phyloP scores from a whole-genome alignment of 2,888 invertebrate species.

The Hydrotaea cyrtoneurina region DNA sequence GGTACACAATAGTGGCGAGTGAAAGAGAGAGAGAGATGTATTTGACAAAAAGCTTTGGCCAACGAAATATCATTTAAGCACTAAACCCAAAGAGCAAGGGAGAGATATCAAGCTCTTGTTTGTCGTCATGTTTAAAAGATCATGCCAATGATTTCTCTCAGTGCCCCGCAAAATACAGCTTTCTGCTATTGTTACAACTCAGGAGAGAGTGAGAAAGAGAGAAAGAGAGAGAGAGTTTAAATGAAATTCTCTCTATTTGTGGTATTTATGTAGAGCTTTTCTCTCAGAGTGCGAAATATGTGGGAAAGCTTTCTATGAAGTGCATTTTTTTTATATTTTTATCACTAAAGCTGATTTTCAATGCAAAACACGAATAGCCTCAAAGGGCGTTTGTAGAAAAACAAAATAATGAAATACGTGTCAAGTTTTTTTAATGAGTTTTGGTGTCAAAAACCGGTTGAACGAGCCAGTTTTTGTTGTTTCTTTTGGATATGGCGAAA shows the following conservation, averaged over 20 bases:
- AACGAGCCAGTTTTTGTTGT: not conserved
- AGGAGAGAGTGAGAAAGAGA: not conserved
- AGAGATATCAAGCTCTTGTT: not conserved
- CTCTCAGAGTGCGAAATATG: conserved; percentile 21
- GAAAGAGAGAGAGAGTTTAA: not conserved
- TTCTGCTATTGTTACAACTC: too few species aligned
- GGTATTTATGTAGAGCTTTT: not conserved
- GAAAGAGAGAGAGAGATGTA: not conserved
- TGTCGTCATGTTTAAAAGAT: too few species aligned
- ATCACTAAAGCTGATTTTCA: conserved; percentile 59
- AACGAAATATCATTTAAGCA: not conserved
- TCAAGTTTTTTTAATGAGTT: conserved; percentile 44
- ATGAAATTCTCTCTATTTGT: not conserved
- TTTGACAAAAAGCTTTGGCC: too few species aligned
- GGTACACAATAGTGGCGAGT: too few species aligned
- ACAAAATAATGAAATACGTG: conserved; percentile 50
- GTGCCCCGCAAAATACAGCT: too few species aligned
- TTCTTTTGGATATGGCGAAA: conserved; percentile 57
- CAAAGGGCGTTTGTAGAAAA: conserved; percentile 53
- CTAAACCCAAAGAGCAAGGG: not conserved
- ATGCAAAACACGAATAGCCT: conserved; percentile 53
- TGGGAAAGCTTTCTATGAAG: conserved; percentile 4
- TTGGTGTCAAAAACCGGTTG: conserved; percentile 52
- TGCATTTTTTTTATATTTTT: conserved; percentile 59
- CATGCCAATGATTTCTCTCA: too few species aligned